A percentile compares a stretch with the other conserved stretches of the same genome.
Conservation (phyloP, 1,140 invertebrate genomes). For the Sinella curviseta region DNA sequence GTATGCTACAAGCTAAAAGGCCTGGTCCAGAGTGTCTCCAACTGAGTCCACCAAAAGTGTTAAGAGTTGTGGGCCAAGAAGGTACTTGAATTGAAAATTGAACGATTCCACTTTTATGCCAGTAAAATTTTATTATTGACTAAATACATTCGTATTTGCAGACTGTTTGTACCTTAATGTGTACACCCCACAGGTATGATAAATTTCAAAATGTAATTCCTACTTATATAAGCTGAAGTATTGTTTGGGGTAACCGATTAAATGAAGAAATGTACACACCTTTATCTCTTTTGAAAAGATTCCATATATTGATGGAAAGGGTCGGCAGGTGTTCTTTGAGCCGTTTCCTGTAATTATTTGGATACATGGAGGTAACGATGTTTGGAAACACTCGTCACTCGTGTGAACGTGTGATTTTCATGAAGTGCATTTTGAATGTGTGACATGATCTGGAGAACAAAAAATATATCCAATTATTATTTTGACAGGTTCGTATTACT, state of each 20-base stretch:
- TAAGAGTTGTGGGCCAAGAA: constrained; percentile 52
- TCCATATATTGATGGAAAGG: constrained; percentile 16
- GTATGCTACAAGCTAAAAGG: constrained; percentile 33
- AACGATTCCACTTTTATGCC: constrained; percentile 23
- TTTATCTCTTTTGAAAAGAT: too few relatives aligned
- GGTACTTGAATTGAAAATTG: constrained; percentile 50
- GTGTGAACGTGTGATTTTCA: too few relatives aligned
- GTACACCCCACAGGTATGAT: constrained; percentile 26
- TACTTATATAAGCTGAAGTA: neutral
- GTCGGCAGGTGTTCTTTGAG: constrained; percentile 21
- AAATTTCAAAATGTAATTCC: neutral
- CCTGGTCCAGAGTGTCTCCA: constrained; percentile 40
- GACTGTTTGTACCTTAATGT: constrained; percentile 2
- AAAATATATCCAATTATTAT: neutral
- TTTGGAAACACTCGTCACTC: neutral
- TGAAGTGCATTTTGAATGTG: too few relatives aligned
- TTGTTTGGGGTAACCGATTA: neutral
- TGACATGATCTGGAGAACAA: too few relatives aligned
- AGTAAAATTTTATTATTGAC: neutral
- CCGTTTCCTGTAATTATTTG: constrained; percentile 39
- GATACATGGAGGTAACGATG: constrained; percentile 31
- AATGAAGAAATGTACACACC: too few relatives aligned
- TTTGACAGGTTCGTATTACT: constrained; percentile 21
- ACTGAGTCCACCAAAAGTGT: constrained; percentile 24
- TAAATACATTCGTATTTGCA: neutral